Base-by-base conservation (phyloP, 2,888 invertebrate genomes). In the Scaptodrosophila latifasciaeformis region DNA sequence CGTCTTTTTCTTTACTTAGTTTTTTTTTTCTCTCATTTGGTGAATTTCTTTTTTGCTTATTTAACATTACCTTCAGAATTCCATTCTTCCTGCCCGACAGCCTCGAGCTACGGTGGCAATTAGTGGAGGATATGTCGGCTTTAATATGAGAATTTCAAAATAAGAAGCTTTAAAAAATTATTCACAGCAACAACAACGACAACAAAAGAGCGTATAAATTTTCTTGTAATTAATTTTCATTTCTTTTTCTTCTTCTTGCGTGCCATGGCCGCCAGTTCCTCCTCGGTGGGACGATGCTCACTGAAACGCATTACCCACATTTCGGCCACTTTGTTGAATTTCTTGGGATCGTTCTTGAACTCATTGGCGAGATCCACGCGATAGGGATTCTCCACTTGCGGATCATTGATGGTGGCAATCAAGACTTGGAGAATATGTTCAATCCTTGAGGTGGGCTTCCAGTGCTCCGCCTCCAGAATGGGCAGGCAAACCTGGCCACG, bases 391-490 rank as follows among this genome's bases (percentile, higher is more conserved):
- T 99, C 99, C 2, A 99, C 97, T 86, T 99, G 99, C 0, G 99
- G 99, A 86, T 97, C 97, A 85, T 98, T 96, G 27, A 99, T 96
- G 86, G 99, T 90, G 21, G 96, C 95, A 75, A 98, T 92, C 83
- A 99, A 88, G n/a, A 98, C 94, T 90, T 97, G 95, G 82, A 99
- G 94, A 52, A 99, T 97, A 92, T 99, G 97, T 88, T 98, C 98
- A 76, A 98, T 98, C 90, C 97, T 97, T 2, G 99, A 97, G 47
- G 99, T 99, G 49, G 99, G 99, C 87, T 99, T 99, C 99, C 99
- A 99, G 87, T 99, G 96, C 86, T 99, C 99, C 35, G 97, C 93
- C 86, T 94, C 95, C 81, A 99, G 96, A 68, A 99, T 99, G 10
- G 98, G 97, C 85, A 99, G 88, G 87, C 99, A 99, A 7, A 99